phyloP scores from a whole-genome alignment of 2,888 invertebrate genomes.

The Geotrupes spiniger region DNA sequence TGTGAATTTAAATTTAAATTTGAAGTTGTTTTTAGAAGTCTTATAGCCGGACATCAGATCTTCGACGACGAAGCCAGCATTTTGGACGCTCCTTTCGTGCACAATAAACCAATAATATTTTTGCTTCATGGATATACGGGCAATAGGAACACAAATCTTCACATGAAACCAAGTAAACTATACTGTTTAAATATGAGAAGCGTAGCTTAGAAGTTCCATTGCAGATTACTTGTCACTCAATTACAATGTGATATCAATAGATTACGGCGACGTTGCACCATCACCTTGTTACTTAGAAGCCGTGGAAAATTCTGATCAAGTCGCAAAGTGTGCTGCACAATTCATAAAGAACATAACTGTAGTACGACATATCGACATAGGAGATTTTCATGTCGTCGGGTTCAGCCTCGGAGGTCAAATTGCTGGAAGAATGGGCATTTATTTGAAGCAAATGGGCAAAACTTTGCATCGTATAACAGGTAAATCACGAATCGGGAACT shows the following conservation, averaged over 20 bases:
- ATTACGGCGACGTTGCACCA: slow-evolving; percentile 58
- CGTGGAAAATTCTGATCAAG: slow-evolving; percentile 57
- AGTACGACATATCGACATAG: slow-evolving; percentile 46
- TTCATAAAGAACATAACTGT: slow-evolving; percentile 56
- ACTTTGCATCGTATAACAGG: slow-evolving; percentile 57
- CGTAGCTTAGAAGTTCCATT: slow-evolving; percentile 23
- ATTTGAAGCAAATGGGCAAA: slow-evolving; percentile 46
- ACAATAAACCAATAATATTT: not conserved
- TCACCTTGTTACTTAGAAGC: slow-evolving; percentile 62
- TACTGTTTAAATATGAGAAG: not conserved
- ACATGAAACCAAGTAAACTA: slow-evolving; percentile 6
- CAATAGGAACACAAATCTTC: slow-evolving; percentile 3
- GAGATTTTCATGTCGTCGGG: slow-evolving; percentile 59
- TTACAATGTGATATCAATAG: slow-evolving; percentile 61
- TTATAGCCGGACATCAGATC: too few species aligned
- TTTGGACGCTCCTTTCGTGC: slow-evolving; percentile 2
- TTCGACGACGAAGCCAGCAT: too few species aligned
- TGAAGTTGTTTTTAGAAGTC: too few species aligned
- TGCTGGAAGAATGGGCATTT: slow-evolving; percentile 55
- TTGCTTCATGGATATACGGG: slow-evolving; percentile 13
- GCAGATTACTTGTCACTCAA: slow-evolving; percentile 56
- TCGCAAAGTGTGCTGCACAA: slow-evolving; percentile 60
- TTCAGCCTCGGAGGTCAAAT: slow-evolving; percentile 65
- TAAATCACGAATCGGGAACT: slow-evolving; percentile 43
- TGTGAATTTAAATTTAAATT: too few species aligned